Conservation (phyloP, 2,888 invertebrate genomes). For the Parascotia fuliginaria region DNA sequence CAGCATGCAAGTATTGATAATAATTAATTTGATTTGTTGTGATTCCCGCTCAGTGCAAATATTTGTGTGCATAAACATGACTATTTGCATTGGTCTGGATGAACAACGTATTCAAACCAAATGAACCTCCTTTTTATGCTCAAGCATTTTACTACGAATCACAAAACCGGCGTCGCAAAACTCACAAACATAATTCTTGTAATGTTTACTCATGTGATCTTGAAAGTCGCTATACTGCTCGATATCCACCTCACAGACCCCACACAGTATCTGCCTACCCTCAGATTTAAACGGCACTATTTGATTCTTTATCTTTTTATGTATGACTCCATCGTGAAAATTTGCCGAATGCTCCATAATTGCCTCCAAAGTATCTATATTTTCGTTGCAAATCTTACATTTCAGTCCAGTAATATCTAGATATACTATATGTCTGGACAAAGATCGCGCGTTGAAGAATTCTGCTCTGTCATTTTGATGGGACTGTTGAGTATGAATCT, state of each 20-base stretch:
- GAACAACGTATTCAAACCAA: conserved; percentile 36
- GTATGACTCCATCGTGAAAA: conserved; percentile 57
- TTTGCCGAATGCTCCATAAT: conserved; percentile 62
- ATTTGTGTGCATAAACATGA: too few species aligned
- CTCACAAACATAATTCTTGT: conserved; percentile 68
- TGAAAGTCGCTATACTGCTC: conserved; percentile 55
- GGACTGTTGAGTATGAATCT: conserved; percentile 52
- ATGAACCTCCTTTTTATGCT: conserved; percentile 60
- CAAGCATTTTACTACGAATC: conserved; percentile 55
- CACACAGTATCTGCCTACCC: conserved; percentile 45
- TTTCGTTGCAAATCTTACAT: conserved; percentile 57
- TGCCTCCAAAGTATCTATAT: conserved; percentile 51
- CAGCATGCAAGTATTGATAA: too few species aligned
- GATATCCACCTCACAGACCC: conserved; percentile 45
- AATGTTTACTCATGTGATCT: conserved; percentile 72
- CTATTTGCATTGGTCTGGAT: too few species aligned
- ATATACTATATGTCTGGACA: conserved; percentile 63
- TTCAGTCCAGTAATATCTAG: conserved; percentile 63
- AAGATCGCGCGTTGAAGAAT: conserved; percentile 55
- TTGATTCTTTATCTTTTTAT: conserved; percentile 66
- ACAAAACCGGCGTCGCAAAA: conserved; percentile 63
- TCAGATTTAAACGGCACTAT: conserved; percentile 60
- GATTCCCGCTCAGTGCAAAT: too few species aligned
- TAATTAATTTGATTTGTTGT: too few species aligned
- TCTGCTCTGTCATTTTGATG: conserved; percentile 54